Percentiles rank a stretch among this genome's conserved stretches.
Conservation (phyloP, 2,888 invertebrate genomes). For the Petrolisthes cinctipes region DNA sequence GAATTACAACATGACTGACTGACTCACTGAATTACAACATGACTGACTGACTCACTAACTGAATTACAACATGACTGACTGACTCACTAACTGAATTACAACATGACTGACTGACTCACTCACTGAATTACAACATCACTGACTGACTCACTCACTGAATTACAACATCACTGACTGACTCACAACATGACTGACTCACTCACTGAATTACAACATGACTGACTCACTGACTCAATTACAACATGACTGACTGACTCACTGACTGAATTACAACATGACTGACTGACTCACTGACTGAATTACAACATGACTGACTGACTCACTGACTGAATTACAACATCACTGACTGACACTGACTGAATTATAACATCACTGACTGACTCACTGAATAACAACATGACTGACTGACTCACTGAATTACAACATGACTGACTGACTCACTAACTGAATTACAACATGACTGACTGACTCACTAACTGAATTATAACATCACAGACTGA, state of each 20-base stretch:
- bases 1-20: neutral
- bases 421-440: constrained; percentile 2
- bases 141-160: neutral
- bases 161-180: neutral
- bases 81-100: constrained; percentile 8
- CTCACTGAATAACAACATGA: neutral
- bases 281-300: neutral
- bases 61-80: neutral
- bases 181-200: neutral
- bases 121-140: neutral
- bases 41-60: constrained; percentile 9
- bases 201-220: neutral
- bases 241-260: neutral
- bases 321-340: neutral
- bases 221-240: neutral
- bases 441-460: constrained; percentile 1
- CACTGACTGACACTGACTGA: constrained; percentile 2
- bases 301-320: neutral
- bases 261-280: neutral
- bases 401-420: neutral
- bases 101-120: neutral
- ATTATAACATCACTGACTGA: neutral
- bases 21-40: constrained; percentile 1
- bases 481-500: neutral
- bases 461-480: constrained; percentile 10